These are phyloP conservation scores for Parus major DNA, from an alignment of 2,113 vertebrate genomes.

Conservation along the genomic window DNA sequence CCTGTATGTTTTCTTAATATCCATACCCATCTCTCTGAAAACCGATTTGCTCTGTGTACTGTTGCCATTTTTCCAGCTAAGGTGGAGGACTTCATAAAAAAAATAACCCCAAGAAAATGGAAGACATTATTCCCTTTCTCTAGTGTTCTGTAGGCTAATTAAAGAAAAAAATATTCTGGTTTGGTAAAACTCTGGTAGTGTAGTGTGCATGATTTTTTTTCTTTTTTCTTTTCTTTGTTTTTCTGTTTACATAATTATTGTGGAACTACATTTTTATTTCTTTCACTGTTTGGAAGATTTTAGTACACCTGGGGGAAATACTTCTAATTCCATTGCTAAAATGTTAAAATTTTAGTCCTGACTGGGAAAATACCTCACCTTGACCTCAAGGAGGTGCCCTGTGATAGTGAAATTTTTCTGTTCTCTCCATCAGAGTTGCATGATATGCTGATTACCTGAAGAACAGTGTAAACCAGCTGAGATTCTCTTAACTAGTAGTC, in stretches of 20 bases:
- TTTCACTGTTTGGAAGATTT: not conserved
- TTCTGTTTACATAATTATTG: not conserved
- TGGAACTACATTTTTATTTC: not conserved
- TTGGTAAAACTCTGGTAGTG: not conserved
- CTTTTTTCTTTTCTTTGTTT: not conserved
- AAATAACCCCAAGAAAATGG: not conserved
- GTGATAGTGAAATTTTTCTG: not conserved
- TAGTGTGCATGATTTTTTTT: not conserved
- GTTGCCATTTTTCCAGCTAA: not conserved
- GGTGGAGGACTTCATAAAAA: not conserved
- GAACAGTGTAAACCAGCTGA: not conserved
- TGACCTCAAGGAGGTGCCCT: not conserved
- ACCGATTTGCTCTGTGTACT: not conserved
- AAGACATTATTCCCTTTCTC: not conserved
- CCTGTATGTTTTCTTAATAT: not conserved
- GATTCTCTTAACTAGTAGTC: not conserved
- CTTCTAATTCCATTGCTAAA: not conserved
- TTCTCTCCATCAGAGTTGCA: not conserved
- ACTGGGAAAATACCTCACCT: not conserved
- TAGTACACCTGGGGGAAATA: not conserved
- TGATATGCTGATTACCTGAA: not conserved
- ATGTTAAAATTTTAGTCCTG: not conserved
- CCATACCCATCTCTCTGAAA: not conserved
- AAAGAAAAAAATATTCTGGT: not conserved
- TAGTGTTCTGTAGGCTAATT: not conserved